These are phyloP conservation scores for Narcine bancroftii DNA, from an alignment of 2,113 vertebrate species.

Conservation along the genomic window DNA sequence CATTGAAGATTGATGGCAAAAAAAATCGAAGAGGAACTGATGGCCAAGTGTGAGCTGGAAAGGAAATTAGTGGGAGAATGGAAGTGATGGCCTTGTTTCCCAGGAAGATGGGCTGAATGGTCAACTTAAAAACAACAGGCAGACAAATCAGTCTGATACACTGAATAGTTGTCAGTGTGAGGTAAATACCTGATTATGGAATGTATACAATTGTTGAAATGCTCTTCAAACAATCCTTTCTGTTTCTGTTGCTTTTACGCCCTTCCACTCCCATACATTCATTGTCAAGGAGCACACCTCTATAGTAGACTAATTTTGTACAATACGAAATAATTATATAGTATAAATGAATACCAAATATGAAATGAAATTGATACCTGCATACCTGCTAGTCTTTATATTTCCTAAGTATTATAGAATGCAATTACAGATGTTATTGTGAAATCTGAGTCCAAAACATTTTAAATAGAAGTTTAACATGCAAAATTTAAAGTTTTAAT, in stretches of 20 bases:
- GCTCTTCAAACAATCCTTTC: neutral
- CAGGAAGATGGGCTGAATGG: too few relatives aligned
- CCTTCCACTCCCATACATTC: neutral
- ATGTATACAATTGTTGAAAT: neutral
- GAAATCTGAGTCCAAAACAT: neutral
- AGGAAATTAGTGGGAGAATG: too few relatives aligned
- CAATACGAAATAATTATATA: too few relatives aligned
- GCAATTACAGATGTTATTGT: slow-evolving; percentile 17
- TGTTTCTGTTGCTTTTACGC: neutral
- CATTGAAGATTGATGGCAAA: too few relatives aligned
- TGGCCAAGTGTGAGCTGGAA: too few relatives aligned
- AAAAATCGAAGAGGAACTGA: too few relatives aligned
- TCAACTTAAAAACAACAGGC: too few relatives aligned
- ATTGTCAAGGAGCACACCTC: neutral
- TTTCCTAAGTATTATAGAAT: neutral
- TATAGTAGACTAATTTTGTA: neutral
- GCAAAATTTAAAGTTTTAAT: slow-evolving; percentile 23
- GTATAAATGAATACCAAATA: neutral
- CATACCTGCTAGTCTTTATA: neutral
- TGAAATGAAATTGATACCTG: slow-evolving; percentile 18
- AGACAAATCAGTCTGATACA: neutral
- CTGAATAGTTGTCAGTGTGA: neutral
- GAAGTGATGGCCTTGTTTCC: too few relatives aligned
- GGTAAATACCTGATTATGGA: neutral
- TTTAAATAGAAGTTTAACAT: slow-evolving; percentile 12